A percentile compares a stretch with the other conserved stretches of the same genome.
These are phyloP conservation scores for Potamarius usumacintae DNA, from an alignment of 2,113 vertebrate genomes.

Conservation along the genomic window DNA sequence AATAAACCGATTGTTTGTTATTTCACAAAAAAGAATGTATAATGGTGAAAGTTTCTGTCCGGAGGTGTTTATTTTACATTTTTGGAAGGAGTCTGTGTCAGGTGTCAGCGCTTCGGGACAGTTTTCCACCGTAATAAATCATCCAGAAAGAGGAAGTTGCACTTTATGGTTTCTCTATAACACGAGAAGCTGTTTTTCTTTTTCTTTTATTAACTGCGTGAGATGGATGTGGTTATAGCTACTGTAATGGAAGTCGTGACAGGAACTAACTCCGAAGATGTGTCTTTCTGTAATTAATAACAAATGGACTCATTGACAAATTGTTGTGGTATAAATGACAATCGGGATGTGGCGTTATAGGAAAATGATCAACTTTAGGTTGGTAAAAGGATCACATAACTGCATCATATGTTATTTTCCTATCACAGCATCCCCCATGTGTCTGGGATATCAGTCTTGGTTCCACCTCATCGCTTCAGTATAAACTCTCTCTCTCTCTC, in stretches of 20 bases:
- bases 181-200: neutral
- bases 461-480: constrained; percentile 12
- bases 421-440: neutral
- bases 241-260: neutral
- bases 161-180: neutral
- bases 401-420: neutral
- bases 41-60: neutral
- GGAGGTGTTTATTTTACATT: neutral
- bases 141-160: neutral
- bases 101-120: neutral
- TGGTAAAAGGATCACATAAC: neutral
- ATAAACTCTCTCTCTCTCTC: constrained; percentile 5
- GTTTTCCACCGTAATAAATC: neutral
- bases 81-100: neutral
- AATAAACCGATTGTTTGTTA: neutral
- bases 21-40: neutral
- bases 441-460: neutral
- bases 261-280: neutral
- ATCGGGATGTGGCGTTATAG: neutral
- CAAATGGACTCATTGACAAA: neutral
- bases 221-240: neutral
- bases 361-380: neutral
- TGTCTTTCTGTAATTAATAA: neutral
- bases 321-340: neutral
- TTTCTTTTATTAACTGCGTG: no score